Conservation (phyloP, 2,888 invertebrate genomes). For the Cylindroiulus punctatus region DNA sequence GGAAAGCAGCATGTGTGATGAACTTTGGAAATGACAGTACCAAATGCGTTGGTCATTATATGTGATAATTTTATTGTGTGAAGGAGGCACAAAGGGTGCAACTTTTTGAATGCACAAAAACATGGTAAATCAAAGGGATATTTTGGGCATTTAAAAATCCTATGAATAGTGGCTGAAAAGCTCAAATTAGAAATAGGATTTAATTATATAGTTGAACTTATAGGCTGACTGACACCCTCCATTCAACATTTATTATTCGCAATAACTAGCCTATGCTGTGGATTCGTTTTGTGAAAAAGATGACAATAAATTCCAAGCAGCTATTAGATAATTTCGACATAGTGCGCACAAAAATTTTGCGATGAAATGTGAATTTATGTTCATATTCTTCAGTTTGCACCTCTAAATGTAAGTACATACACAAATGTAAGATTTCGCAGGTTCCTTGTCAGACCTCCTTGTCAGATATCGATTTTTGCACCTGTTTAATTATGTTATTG, state of each 20-base stretch:
- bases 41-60: not conserved
- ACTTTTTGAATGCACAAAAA: not conserved
- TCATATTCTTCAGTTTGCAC: too few relatives aligned
- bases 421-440: too few relatives aligned
- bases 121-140: conserved; percentile 17
- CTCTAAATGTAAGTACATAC: too few relatives aligned
- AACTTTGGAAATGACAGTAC: not conserved
- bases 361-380: too few relatives aligned
- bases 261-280: not conserved
- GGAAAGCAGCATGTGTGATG: not conserved
- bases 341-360: not conserved
- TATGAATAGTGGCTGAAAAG: not conserved
- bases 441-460: too few relatives aligned
- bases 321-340: not conserved
- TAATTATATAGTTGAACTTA: conserved; percentile 1
- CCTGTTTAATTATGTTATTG: too few relatives aligned
- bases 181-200: not conserved
- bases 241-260: not conserved
- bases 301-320: not conserved
- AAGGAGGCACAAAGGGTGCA: not conserved
- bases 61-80: not conserved
- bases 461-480: too few relatives aligned
- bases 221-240: not conserved
- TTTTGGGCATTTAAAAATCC: conserved; percentile 23
- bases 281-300: not conserved